Evolutionary conservation across 2,797 vertebrate species (phyloP), one percentile per base, ranked within the genome.

Genomic region (Cyclopterus lumpus): DNA sequence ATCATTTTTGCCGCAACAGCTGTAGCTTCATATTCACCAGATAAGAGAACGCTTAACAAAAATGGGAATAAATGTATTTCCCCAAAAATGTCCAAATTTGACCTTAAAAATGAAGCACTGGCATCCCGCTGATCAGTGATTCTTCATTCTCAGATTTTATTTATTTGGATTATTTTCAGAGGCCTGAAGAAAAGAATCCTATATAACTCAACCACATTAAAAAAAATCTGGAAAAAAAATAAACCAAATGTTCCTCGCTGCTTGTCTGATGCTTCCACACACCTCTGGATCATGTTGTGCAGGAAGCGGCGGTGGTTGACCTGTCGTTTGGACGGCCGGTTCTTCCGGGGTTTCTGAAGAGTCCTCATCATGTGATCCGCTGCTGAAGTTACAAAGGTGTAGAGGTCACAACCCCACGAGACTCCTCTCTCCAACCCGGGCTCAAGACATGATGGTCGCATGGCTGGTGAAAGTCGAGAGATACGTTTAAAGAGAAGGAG

Each of bases 271-370:
- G 12, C 36, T 26, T 5, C 7, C 53, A 83, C 88, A 3, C 76
- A 95, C 97, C 96, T 97, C 92, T 96, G 96, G 70, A 97, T 95
- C 93, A 97, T 97, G 91, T 97, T 97, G 88, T 97, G 95, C 24
- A 97, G 94, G 88, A 97, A 97, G 73, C 96, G 90, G 0, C 96
- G 95, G 77, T 97, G 97, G 92, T 97, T 97, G 81, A 96, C 96
- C 84, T 95, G 96, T 5, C 96, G 92, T 79, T 96, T 97, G 71
- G 94, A 94, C 0, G 93, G 93, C 0, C 95, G 89, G 61, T 88
- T 93, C 81, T 94, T 93, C 14, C 91, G 88, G 1, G 96, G 95
- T 49, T 92, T 96, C 85, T 97, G 96, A 42, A 98, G 91, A 1
- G 95, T 95, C 49, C 95, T 92, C 89, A 97, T 96, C 93, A 97